Base-by-base conservation (phyloP, 2,888 invertebrate genomes). In the Pogonocherus hispidulus region DNA sequence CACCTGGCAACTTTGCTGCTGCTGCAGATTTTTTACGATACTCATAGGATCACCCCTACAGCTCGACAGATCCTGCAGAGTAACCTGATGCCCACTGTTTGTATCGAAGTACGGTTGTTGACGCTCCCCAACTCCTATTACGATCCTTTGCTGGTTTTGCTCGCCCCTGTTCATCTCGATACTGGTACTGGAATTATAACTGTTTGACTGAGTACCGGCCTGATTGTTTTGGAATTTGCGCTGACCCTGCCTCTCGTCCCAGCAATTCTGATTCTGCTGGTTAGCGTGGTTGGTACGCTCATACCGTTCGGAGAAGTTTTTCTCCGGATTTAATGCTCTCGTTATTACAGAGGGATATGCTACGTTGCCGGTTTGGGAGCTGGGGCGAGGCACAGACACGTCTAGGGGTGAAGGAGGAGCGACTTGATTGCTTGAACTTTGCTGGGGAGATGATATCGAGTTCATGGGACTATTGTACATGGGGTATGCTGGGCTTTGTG, bases 261-360 rank as follows among this genome's bases (percentile, higher is more conserved):
- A 90, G 84, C 90, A 90, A 81, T 84, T 87, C 80, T 87, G 81
- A 71, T 78, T 66, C 56, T 68, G 70, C 23, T 71, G 73, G 55
- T 72, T 72, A 41, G 69, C 85, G 76, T 83, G 85, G 73, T 87
- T 81, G 14, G 80, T 76, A 74, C 88, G 83, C 69, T 89, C 90
- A 82, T 87, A 90, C 75, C 89, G 84, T 77, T 90, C 89, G 76
- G 85, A 73, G 70, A 81, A 84, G 72, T 82, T 88, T 84, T 91
- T 91, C 75, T 90, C 89, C 63, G 89, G 86, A 72, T 90, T 91
- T 79, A 92, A 83, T 76, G 93, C 91, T 79, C 93, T 88, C 44
- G 93, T 93, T 79, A 95, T 95, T 70, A 95, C 94, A 74, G 94
- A 94, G 57, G 94, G 92, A 84, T 95, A 94, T 65, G 91, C 94